These are phyloP conservation scores for Leucoraja erinaceus DNA, from an alignment of 2,113 vertebrate species.

Conservation along the genomic window DNA sequence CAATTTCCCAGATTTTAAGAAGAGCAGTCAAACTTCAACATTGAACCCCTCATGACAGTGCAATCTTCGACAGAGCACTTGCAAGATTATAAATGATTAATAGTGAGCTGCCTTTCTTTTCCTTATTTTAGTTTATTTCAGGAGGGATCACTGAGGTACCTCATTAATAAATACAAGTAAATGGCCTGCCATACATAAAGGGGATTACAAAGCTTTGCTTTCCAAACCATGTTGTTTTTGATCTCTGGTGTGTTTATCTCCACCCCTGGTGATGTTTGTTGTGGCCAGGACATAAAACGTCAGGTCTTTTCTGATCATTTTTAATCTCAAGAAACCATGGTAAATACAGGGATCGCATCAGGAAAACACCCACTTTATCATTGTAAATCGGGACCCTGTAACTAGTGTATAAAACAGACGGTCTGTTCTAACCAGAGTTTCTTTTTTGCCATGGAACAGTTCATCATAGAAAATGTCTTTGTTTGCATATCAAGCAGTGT, in stretches of 20 bases:
- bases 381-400: neutral
- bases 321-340: neutral
- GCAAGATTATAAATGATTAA: neutral
- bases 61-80: neutral
- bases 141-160: neutral
- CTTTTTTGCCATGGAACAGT: neutral
- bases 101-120: neutral
- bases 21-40: neutral
- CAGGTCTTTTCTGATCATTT: neutral
- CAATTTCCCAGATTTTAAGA: neutral
- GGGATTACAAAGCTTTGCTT: neutral
- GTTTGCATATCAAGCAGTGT: neutral
- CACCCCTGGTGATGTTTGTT: neutral
- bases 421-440: neutral
- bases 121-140: neutral
- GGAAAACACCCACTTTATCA: neutral
- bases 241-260: neutral
- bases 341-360: neutral
- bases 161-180: neutral
- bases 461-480: neutral
- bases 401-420: neutral
- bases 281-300: neutral
- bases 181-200: neutral
- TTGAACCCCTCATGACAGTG: neutral
- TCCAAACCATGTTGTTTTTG: neutral